Evolutionary conservation across 2,888 invertebrate species (phyloP).

Genomic region (Drosophila lacicola): DNA sequence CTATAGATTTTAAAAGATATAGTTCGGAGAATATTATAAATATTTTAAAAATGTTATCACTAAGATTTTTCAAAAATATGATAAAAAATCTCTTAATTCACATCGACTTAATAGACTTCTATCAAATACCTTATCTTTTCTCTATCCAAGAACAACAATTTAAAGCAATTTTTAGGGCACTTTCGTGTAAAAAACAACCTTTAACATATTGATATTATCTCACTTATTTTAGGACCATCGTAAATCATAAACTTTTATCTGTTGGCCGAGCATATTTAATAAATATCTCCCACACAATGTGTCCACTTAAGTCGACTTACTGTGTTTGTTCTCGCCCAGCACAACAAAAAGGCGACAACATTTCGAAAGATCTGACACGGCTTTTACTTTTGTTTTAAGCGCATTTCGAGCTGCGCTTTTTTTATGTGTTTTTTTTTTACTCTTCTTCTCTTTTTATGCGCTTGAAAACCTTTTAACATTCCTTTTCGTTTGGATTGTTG

Average conservation of each 20-base stretch:
- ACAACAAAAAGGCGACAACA: constrained; percentile 6
- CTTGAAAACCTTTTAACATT: constrained; percentile 75
- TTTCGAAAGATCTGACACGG: constrained; percentile 25
- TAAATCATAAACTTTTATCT: background rate
- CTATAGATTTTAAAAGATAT: no score
- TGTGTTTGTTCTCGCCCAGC: constrained; percentile 1
- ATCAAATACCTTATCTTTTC: no score
- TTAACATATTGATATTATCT: no score
- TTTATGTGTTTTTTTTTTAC: constrained; percentile 9
- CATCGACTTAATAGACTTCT: no score
- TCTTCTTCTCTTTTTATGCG: constrained; percentile 32
- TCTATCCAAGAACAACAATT: no score
- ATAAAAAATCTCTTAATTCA: no score
- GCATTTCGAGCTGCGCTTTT: constrained; percentile 27
- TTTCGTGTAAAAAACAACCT: no score
- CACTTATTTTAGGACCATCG: background rate
- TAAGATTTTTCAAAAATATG: no score
- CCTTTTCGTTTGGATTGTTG: constrained; percentile 63
- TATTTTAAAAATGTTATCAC: no score
- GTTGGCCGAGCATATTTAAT: constrained; percentile 2
- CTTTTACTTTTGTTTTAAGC: constrained; percentile 75
- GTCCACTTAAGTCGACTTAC: constrained; percentile 26
- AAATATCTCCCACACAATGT: constrained; percentile 20
- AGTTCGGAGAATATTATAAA: no score
- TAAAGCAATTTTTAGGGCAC: no score